Conservation (phyloP, 2,113 vertebrate genomes). For the Hemiscyllium ocellatum region DNA sequence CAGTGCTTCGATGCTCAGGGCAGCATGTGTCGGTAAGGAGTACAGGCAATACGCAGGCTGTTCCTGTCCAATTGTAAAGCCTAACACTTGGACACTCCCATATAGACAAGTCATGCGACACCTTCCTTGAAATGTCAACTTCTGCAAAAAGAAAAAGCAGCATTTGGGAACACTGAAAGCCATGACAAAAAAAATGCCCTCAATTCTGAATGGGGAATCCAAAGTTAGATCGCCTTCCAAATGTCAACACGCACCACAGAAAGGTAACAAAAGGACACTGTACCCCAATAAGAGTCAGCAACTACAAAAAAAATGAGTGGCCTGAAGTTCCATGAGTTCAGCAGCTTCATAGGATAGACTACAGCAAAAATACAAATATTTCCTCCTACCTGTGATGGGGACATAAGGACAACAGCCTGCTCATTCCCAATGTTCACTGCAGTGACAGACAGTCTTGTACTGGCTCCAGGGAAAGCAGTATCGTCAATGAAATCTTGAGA, state of each 20-base stretch:
- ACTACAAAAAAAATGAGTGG: not conserved
- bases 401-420: conserved; percentile 28
- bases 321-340: not conserved
- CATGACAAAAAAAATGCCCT: not conserved
- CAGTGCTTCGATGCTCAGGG: conserved; percentile 61
- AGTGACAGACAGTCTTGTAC: not conserved
- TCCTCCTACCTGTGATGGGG: conserved; percentile 42
- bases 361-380: not conserved
- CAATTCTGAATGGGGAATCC: not conserved
- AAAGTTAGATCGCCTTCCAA: not conserved
- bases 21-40: conserved; percentile 69
- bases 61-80: conserved; percentile 69
- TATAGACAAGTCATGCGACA: conserved; percentile 77
- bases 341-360: not conserved
- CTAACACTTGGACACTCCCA: conserved; percentile 76
- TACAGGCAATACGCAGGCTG: conserved; percentile 72
- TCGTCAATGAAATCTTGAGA: not conserved
- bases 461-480: not conserved
- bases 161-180: not conserved
- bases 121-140: conserved; percentile 72
- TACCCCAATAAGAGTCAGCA: not conserved
- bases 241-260: not conserved
- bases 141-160: conserved; percentile 44
- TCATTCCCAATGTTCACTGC: conserved; percentile 43
- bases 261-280: not conserved